Evolutionary conservation across 2,888 invertebrate genomes (phyloP), one percentile per base, ranked within the genome.

Genomic region (Cephalotes varians): DNA sequence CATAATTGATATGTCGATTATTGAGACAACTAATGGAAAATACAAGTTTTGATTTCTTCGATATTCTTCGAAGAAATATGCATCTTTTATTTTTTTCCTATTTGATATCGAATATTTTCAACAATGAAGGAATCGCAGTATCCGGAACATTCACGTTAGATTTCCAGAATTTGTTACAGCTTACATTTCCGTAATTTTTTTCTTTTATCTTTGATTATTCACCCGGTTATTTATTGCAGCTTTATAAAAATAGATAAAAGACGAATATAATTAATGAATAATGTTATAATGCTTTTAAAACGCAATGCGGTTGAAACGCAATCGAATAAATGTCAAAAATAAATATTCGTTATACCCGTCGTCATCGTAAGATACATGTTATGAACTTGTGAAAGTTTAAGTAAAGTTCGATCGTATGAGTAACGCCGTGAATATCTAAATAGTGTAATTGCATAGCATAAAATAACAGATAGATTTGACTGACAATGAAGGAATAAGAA

Each of bases 401-500:
- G 28, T 65, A 37, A 54, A 5, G 15, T 40, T 5, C 51, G 12
- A 4, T 49, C 40, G 28, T 40, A 28, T 40, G 37, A 76, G 37
- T 37, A 64, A 37, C 9, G n/a, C 28, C 40, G 31, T 54, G 40
- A 76, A 65, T 76, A 64, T 65, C 40, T 65, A 65, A 76, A 65
- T 76, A 34, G n/a, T 7, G n/a, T 37, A 40, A 65, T 76, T 76
- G 51, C 28, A 65, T 40, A 47, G 31, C 31, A 47, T 62, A 49
- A 58, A 51, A 76, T 76, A 76, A 54, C 21, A 7, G 40, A 65
- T 54, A 54, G 25, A n/a, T 25, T 51, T 37, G 51, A 64, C 28
- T 76, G 76, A 54, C 76, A 65, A 76, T 65, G 51, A 65, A 54
- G 25, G 51, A 76, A 49, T 64, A 76, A 76, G 76, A 76, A 25